phyloP scores from a whole-genome alignment of 2,888 invertebrate species.

The Xestia rhomboidea region DNA sequence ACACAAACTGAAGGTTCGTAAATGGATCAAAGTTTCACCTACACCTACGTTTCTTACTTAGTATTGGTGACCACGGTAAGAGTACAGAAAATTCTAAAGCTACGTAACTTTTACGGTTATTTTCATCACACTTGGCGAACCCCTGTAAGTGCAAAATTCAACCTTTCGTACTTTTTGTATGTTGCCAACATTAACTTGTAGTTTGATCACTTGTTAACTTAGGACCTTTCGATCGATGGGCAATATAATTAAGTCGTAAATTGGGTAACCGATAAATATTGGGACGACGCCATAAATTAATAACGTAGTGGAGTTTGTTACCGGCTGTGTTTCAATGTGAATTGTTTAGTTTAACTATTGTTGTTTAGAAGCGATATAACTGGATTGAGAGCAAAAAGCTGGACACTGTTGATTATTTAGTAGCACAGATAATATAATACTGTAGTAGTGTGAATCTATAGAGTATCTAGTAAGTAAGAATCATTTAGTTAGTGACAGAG shows the following conservation, averaged over 20 bases:
- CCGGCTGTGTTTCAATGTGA: constrained; percentile 8
- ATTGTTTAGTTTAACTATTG: constrained; percentile 38
- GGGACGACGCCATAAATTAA: constrained; percentile 45
- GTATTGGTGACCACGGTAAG: neutral
- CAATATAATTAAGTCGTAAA: constrained; percentile 59
- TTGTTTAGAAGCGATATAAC: constrained; percentile 12
- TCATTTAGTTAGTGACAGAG: neutral
- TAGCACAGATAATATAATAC: no score
- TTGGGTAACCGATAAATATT: constrained; percentile 53
- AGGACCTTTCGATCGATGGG: constrained; percentile 39
- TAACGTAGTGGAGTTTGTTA: constrained; percentile 23
- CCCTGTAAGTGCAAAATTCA: neutral
- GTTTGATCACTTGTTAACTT: constrained; percentile 47
- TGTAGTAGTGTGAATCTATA: neutral
- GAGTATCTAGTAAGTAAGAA: neutral
- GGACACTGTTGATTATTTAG: constrained; percentile 1
- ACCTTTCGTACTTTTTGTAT: constrained; percentile 4
- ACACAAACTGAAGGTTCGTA: neutral
- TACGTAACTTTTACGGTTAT: neutral
- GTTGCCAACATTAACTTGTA: constrained; percentile 20
- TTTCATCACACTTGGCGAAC: neutral
- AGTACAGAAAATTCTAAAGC: neutral
- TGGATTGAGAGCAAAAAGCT: neutral
- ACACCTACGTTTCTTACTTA: neutral
- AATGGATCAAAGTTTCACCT: neutral